Base-by-base conservation (phyloP, 1,140 invertebrate species). In the Venturia canescens region DNA sequence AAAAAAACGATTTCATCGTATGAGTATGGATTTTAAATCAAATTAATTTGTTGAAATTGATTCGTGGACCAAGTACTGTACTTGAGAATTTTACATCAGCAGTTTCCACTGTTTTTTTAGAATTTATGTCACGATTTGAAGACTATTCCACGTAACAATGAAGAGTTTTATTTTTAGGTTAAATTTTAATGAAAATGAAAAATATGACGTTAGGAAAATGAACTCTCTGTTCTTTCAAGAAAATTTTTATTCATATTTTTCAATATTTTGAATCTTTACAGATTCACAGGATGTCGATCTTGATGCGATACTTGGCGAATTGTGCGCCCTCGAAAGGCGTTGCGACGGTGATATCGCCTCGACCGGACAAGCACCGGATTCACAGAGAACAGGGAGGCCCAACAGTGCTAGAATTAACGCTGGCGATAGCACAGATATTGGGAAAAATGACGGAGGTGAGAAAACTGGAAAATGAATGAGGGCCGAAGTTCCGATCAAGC, bases 211-310 rank as follows among this genome's bases (percentile, higher is more conserved):
- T 44, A 13, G 7, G 7, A 44, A 44, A 13, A 11, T 44, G 38
- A 9, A 44, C 1, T 11, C 5, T 1, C 38, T 44, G 1, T 1
- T 44, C 38, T 11, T 6, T 44, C 13, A 11, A 13, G 11, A 11
- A 13, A 0, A 9, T 44, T 3, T 57, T n/a, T 6, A 60, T 26
- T 79, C 23, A 31, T 23, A 71, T 75, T 23, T 15, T 66, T 74
- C 7, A 60, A n/a, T 72, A 60, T 79, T 38, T 79, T 83, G 82
- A 83, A 74, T 80, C 57, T 67, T 92, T 92, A 75, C 91, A 96
- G 97, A 98, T 91, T 97, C 97, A 21, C 97, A 98, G 90, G 98
- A 99, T 92, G 97, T 98, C 31, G 98, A 99, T 91, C 92, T 99
- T 87, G 98, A 99, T 91, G 97, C 98, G 63, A 98, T 99, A 85